A percentile compares a stretch with the other conserved stretches of the same genome.
phyloP scores from a whole-genome alignment of 2,888 invertebrate genomes.

The Drymonia ruficornis region DNA sequence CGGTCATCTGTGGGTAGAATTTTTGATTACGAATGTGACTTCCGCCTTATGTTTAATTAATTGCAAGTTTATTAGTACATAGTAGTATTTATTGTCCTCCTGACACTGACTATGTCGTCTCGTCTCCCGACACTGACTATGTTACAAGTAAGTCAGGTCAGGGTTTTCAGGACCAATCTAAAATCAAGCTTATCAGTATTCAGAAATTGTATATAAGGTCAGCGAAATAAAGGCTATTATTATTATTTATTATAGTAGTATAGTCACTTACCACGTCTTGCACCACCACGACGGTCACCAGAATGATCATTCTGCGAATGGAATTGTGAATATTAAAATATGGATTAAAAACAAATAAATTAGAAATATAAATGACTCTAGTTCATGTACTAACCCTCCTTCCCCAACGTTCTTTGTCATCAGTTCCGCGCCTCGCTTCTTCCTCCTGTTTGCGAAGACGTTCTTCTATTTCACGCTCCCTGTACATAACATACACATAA shows the following conservation, averaged over 20 bases:
- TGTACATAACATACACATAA: slow-evolving; percentile 31
- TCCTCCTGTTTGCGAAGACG: slow-evolving; percentile 88
- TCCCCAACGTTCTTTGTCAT: slow-evolving; percentile 78
- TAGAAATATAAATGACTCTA: neutral
- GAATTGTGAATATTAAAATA: slow-evolving; percentile 12
- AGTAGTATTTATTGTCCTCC: too few species aligned
- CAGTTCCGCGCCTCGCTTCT: slow-evolving; percentile 65
- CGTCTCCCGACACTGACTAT: too few species aligned
- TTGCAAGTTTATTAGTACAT: too few species aligned
- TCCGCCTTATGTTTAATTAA: too few species aligned
- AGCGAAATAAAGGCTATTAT: too few species aligned
- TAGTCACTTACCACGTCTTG: slow-evolving; percentile 67
- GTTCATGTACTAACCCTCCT: slow-evolving; percentile 53
- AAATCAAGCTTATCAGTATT: too few species aligned
- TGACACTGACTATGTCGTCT: too few species aligned
- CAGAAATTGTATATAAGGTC: too few species aligned
- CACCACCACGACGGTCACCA: slow-evolving; percentile 69
- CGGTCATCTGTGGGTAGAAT: slow-evolving; percentile 57
- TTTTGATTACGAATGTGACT: neutral
- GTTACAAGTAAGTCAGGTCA: too few species aligned
- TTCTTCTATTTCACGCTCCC: slow-evolving; percentile 96
- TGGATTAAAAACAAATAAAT: slow-evolving; percentile 5
- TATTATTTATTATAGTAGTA: neutral
- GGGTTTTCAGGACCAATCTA: too few species aligned
- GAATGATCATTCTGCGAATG: slow-evolving; percentile 73